A percentile compares a stretch with the other conserved stretches of the same genome.
phyloP scores from a whole-genome alignment of 2,113 vertebrate genomes.

The Tachysurus fulvidraco region DNA sequence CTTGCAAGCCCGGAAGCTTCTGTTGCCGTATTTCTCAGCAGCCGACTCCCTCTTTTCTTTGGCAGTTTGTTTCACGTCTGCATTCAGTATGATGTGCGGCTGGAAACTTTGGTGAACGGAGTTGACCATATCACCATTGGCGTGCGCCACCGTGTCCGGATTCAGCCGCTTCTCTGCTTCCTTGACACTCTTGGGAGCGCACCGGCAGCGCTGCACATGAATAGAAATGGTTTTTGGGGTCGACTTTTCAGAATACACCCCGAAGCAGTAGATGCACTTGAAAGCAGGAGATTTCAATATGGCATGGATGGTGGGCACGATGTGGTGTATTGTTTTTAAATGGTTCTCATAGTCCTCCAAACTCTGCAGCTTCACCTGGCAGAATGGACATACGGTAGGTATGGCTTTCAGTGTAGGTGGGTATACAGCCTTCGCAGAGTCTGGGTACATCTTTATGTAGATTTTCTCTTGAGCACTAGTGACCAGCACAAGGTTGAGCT shows the following conservation, averaged over 20 bases:
- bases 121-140: slow-evolving; percentile 26
- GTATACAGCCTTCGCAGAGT: slow-evolving; percentile 54
- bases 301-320: slow-evolving; percentile 83
- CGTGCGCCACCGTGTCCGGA: slow-evolving; percentile 55
- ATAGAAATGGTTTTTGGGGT: slow-evolving; percentile 83
- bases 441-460: slow-evolving; percentile 80
- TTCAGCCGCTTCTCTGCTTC: slow-evolving; percentile 58
- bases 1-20: slow-evolving; percentile 13
- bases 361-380: slow-evolving; percentile 70
- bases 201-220: slow-evolving; percentile 82
- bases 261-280: slow-evolving; percentile 88
- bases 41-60: slow-evolving; percentile 9
- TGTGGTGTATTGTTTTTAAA: slow-evolving; percentile 81
- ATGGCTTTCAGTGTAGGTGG: slow-evolving; percentile 40
- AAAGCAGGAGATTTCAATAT: slow-evolving; percentile 85
- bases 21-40: slow-evolving; percentile 2
- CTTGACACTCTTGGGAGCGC: slow-evolving; percentile 79
- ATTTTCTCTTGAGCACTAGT: slow-evolving; percentile 73
- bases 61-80: slow-evolving; percentile 5
- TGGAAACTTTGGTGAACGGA: slow-evolving; percentile 15
- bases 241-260: slow-evolving; percentile 84
- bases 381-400: slow-evolving; percentile 79
- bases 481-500: slow-evolving; percentile 80
- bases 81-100: slow-evolving; percentile 15
- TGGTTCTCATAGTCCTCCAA: slow-evolving; percentile 77